Base-by-base conservation (phyloP, 2,888 invertebrate genomes). In the Clepsis dumicolana region DNA sequence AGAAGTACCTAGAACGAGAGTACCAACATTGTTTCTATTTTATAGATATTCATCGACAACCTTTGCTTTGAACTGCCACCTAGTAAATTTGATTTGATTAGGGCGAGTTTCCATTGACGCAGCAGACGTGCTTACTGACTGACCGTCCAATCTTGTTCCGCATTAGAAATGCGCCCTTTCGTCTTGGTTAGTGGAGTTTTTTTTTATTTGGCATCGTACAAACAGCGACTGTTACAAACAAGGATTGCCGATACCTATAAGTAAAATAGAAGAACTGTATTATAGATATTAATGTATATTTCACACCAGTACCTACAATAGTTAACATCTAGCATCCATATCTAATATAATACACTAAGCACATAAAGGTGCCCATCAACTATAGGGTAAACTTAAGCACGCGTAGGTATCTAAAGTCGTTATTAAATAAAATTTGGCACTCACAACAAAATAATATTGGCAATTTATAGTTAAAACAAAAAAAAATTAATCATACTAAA, bases 341-440 rank as follows among this genome's bases (percentile, higher is more conserved):
- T 5, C 21, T 48, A 21, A 10, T 21, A 48, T 48, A 21, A 10
- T 21, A 48, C 48, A 48, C 21, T 48, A 10, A 21, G 10, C 12
- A 21, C 21, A 48, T 48, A 48, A 48, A 48, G 8, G 48, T 29
- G 56, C 64, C 32, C 48, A 48, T 56, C 32, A 56, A 24, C 27
- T 53, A 21, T 25, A 38, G 16, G 24, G 29, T 57, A 35, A 48
- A 32, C 12, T 14, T 18, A 44, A 44, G 44, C 24, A 35, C 35
- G 35, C 48, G 14, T 48, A n/a, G n/a, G n/a, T n/a, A 56, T 32
- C 50, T 62, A 63, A n/a, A 38, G 14, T n/a, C 44, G 29, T 48
- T 56, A 64, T 38, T 48, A 24, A 57, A 65, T 57, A 24, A 38
- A 56, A 65, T 57, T 60, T 60, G 64, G 64, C 57, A 65, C 64